A percentile compares a stretch with the other conserved stretches of the same genome.
phyloP scores from a whole-genome alignment of 2,113 vertebrate species.

The Otus sunia region DNA sequence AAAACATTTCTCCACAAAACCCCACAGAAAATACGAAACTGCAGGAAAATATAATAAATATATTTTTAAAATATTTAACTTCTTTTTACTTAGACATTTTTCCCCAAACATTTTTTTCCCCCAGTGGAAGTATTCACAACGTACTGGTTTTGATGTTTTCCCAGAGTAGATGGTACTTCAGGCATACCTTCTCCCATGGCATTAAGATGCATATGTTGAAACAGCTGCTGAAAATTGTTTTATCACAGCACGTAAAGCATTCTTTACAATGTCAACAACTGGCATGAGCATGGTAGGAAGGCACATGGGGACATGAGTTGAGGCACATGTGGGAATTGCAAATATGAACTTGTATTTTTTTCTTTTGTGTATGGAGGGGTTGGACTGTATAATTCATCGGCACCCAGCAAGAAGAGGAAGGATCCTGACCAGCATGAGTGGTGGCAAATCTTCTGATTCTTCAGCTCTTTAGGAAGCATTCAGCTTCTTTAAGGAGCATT shows the following conservation, averaged over 20 bases:
- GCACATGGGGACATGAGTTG: background rate
- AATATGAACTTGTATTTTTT: background rate
- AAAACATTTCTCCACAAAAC: background rate
- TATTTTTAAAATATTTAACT: background rate
- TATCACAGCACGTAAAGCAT: fast-evolving
- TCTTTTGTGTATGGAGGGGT: background rate
- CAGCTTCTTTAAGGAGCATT: background rate
- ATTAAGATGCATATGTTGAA: background rate
- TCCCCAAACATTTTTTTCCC: too few species aligned
- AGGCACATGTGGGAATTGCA: background rate
- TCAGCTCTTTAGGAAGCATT: background rate
- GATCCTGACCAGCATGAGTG: background rate
- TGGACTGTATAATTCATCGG: background rate
- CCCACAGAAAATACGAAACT: background rate
- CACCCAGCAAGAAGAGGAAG: background rate
- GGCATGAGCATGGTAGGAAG: background rate
- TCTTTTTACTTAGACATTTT: background rate
- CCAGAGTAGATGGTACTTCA: background rate
- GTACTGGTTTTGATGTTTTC: background rate
- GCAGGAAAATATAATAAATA: background rate
- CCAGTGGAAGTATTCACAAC: background rate
- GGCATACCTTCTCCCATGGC: background rate
- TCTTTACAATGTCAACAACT: background rate
- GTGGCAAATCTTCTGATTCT: background rate
- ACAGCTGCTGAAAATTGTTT: background rate